These are phyloP conservation scores for Rhabditophanes sp. DNA, from an alignment of 2,888 invertebrate species.

Conservation along the genomic window DNA sequence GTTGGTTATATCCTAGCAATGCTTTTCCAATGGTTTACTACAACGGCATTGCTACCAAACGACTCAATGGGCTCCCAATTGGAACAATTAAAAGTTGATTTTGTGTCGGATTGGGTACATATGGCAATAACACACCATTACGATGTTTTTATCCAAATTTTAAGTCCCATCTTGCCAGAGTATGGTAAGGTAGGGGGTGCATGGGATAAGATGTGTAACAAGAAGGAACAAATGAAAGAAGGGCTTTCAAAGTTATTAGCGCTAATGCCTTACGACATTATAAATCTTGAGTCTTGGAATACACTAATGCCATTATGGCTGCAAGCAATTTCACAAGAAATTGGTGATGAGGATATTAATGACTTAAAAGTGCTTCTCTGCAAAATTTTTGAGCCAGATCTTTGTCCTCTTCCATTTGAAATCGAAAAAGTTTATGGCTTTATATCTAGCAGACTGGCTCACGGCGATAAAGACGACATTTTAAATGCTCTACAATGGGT, in stretches of 20 bases:
- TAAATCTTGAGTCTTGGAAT: constrained; percentile 67
- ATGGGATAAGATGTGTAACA: constrained; percentile 52
- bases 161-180: constrained; percentile 86
- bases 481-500: constrained; percentile 49
- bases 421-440: constrained; percentile 87
- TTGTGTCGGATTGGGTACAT: constrained; percentile 78
- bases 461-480: constrained; percentile 46
- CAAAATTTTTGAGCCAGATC: constrained; percentile 88
- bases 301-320: constrained; percentile 98
- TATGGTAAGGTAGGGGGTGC: constrained; percentile 86
- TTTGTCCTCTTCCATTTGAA: constrained; percentile 81
- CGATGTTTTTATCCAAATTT: constrained; percentile 73
- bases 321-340: constrained; percentile 66
- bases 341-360: constrained; percentile 51
- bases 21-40: constrained; percentile 97
- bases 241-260: constrained; percentile 76
- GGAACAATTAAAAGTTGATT: constrained; percentile 47
- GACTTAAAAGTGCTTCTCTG: constrained; percentile 68
- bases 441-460: constrained; percentile 62
- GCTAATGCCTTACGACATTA: constrained; percentile 87
- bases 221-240: constrained; percentile 76
- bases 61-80: constrained; percentile 40
- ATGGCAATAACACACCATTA: constrained; percentile 68
- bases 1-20: constrained; percentile 80
- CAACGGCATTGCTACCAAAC: constrained; percentile 86